phyloP scores from a whole-genome alignment of 2,113 vertebrate species.

The Rhegmatorhina hoffmannsi region DNA sequence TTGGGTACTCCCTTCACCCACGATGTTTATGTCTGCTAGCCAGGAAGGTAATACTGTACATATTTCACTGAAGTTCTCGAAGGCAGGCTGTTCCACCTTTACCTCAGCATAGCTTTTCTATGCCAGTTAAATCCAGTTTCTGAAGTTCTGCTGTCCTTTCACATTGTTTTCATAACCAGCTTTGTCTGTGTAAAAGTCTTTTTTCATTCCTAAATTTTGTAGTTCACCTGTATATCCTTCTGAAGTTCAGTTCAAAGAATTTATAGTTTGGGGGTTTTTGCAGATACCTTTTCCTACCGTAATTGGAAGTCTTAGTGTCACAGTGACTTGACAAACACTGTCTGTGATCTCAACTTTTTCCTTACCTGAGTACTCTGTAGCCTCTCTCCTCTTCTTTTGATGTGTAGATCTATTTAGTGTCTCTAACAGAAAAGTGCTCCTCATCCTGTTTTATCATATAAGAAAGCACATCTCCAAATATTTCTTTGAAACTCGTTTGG shows the following conservation, averaged over 20 bases:
- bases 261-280: neutral
- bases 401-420: constrained; percentile 12
- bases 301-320: neutral
- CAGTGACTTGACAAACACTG: neutral
- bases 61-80: neutral
- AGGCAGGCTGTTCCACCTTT: neutral
- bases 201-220: neutral
- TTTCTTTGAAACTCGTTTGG: neutral
- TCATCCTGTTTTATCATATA: neutral
- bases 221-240: neutral
- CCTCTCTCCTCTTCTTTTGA: constrained; percentile 1
- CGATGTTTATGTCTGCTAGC: neutral
- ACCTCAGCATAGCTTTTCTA: neutral
- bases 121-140: neutral
- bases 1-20: neutral
- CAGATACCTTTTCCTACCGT: neutral
- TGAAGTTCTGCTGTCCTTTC: neutral
- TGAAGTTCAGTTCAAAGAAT: neutral
- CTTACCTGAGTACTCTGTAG: neutral
- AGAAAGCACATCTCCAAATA: constrained; percentile 12
- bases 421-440: neutral
- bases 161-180: neutral
- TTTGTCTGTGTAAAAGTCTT: neutral
- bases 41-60: neutral
- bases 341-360: neutral